Evolutionary conservation across 53 echinoderm and acorn worm genomes (phyloP).

Genomic region (Echinometra lucunter): DNA sequence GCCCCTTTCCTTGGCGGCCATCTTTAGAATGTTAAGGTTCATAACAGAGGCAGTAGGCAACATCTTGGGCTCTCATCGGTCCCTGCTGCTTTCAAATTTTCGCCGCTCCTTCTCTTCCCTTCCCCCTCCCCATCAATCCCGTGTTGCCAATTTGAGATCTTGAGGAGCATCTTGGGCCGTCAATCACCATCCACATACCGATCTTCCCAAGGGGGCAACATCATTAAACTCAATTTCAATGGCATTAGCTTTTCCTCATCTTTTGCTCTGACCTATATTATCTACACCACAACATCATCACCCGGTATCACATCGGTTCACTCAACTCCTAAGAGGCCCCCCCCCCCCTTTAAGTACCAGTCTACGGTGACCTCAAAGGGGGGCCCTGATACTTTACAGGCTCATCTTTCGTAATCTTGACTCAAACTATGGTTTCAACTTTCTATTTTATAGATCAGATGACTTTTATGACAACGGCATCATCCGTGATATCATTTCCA

Average conservation of each 20-base stretch:
- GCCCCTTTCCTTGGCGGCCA: constrained; percentile 44
- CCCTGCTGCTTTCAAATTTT: constrained; percentile 43
- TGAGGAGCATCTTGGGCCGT: constrained; percentile 26
- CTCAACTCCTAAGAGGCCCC: neutral
- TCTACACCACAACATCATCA: constrained; percentile 4
- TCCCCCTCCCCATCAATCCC: neutral
- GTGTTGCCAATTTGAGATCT: neutral
- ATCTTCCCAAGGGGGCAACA: constrained; percentile 38
- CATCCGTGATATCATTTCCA: neutral
- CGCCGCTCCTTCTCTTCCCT: constrained; percentile 26
- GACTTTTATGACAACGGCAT: neutral
- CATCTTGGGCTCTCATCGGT: neutral
- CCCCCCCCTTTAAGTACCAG: neutral
- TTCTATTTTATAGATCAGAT: neutral
- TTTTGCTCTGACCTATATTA: constrained; percentile 11
- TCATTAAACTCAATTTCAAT: constrained; percentile 59
- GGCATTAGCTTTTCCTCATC: constrained; percentile 29
- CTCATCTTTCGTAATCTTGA: neutral
- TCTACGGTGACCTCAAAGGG: neutral
- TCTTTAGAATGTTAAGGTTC: constrained; percentile 50
- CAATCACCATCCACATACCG: constrained; percentile 60
- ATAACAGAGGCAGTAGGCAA: neutral
- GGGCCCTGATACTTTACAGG: neutral
- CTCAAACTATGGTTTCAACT: neutral
- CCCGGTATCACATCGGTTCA: neutral